Conservation (phyloP, 2,113 vertebrate species). For the Pelodiscus sinensis region DNA sequence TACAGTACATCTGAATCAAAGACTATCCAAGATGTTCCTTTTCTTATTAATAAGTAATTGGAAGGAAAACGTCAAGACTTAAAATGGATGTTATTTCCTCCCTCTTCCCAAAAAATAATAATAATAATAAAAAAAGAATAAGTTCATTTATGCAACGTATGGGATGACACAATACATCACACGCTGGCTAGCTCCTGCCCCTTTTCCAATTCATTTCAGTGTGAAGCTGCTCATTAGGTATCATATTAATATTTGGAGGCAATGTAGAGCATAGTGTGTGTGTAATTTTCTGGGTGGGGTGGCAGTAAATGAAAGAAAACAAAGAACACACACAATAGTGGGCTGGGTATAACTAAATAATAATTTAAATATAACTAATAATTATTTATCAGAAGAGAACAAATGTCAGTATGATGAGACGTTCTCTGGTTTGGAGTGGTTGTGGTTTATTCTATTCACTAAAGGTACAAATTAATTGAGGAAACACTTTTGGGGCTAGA, state of each 20-base stretch:
- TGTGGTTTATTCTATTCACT: neutral
- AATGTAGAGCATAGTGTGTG: neutral
- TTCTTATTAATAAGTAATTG: slow-evolving; percentile 63
- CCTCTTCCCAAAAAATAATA: neutral
- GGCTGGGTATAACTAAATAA: neutral
- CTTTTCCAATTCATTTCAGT: neutral
- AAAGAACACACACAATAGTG: neutral
- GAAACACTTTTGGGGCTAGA: neutral
- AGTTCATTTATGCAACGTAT: neutral
- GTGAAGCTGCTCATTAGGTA: neutral
- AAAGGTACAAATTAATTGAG: neutral
- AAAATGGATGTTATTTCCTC: slow-evolving; percentile 13
- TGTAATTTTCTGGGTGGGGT: neutral
- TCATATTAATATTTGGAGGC: neutral
- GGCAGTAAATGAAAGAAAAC: neutral
- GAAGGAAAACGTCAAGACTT: slow-evolving; percentile 33
- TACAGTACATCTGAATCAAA: slow-evolving; percentile 62
- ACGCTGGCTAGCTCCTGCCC: neutral
- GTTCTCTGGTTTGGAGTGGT: neutral
- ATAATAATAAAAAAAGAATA: neutral
- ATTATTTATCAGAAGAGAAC: neutral
- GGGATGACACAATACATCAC: neutral
- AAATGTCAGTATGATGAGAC: neutral
- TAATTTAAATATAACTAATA: neutral
- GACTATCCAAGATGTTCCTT: slow-evolving; percentile 53